A percentile compares a stretch with the other conserved stretches of the same genome.
These are phyloP conservation scores for Nemoura dubitans DNA, from an alignment of 2,888 invertebrate species.

Conservation along the genomic window DNA sequence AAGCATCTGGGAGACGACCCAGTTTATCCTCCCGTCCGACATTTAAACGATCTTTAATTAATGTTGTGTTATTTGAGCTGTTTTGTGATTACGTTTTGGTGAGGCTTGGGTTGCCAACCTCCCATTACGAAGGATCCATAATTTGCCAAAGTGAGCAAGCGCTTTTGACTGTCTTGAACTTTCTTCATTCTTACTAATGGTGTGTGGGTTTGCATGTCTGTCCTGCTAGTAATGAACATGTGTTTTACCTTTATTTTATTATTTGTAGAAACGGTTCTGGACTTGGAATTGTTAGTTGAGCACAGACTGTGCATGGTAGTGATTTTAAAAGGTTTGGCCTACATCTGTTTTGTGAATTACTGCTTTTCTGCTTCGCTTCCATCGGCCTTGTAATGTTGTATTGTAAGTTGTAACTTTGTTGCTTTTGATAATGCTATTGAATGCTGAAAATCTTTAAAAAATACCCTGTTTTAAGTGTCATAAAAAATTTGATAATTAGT, in stretches of 20 bases:
- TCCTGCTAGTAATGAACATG: conserved; percentile 29
- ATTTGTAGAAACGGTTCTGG: conserved; percentile 51
- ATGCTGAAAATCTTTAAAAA: neutral
- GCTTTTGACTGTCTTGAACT: too few relatives aligned
- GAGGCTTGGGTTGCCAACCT: too few relatives aligned
- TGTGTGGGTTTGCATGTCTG: conserved; percentile 1
- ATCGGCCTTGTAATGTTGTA: neutral
- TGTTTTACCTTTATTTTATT: conserved; percentile 24
- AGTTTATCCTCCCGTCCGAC: too few relatives aligned
- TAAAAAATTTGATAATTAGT: too few relatives aligned
- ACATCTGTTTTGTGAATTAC: conserved; percentile 39
- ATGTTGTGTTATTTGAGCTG: too few relatives aligned
- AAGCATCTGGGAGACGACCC: too few relatives aligned
- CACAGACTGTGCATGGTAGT: conserved; percentile 52
- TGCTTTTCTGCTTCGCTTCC: neutral
- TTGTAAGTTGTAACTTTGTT: neutral
- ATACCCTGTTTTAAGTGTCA: too few relatives aligned
- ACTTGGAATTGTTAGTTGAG: conserved; percentile 49
- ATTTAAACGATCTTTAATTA: too few relatives aligned
- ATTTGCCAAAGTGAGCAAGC: too few relatives aligned
- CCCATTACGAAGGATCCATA: too few relatives aligned
- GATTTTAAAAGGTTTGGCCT: conserved; percentile 53
- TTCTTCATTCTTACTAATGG: neutral
- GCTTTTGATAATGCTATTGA: conserved; percentile 15
- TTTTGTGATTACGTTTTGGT: too few relatives aligned